These are phyloP conservation scores for Gymnocheta viridis DNA, from an alignment of 2,888 invertebrate genomes.

Conservation along the genomic window DNA sequence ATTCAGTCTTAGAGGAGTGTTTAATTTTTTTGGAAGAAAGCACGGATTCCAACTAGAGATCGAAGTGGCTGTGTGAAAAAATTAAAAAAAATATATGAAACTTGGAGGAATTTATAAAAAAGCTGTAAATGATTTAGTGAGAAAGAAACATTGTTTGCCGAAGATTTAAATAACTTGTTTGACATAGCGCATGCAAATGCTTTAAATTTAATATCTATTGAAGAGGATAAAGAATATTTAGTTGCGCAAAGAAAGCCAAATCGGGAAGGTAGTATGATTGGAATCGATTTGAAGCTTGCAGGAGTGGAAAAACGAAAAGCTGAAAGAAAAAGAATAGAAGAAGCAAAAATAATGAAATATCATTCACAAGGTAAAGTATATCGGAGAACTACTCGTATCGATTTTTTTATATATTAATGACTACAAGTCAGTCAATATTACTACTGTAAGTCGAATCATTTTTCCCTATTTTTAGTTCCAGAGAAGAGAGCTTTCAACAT, in stretches of 20 bases:
- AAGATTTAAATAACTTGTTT: slow-evolving; percentile 20
- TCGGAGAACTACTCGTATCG: slow-evolving; percentile 3
- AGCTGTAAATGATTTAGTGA: not conserved
- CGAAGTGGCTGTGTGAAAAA: slow-evolving; percentile 5
- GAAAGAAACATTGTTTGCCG: slow-evolving; percentile 7
- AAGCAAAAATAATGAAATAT: slow-evolving; percentile 19
- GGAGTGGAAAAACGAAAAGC: slow-evolving; percentile 23
- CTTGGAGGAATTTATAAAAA: not conserved
- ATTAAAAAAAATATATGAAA: not conserved
- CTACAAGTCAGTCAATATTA: slow-evolving; percentile 1
- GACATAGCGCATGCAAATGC: slow-evolving; percentile 16
- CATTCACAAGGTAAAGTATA: slow-evolving; percentile 21
- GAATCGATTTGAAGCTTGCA: slow-evolving; percentile 10
- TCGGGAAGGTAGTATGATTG: slow-evolving; percentile 33
- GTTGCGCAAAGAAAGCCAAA: slow-evolving; percentile 34
- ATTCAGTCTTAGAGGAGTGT: not conserved
- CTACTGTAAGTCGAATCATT: not conserved
- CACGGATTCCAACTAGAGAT: slow-evolving; percentile 3
- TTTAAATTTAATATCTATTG: slow-evolving; percentile 19
- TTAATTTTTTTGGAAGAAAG: not conserved
- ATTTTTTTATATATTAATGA: slow-evolving; percentile 3
- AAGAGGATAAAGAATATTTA: slow-evolving; percentile 33
- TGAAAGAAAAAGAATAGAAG: slow-evolving; percentile 23
- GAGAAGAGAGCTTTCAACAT: not conserved
- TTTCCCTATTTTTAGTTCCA: not conserved